Percentiles rank a stretch among this genome's conserved stretches.
Evolutionary conservation across 1,140 invertebrate genomes (phyloP).

Genomic region (Leptinotarsa lineolata): DNA sequence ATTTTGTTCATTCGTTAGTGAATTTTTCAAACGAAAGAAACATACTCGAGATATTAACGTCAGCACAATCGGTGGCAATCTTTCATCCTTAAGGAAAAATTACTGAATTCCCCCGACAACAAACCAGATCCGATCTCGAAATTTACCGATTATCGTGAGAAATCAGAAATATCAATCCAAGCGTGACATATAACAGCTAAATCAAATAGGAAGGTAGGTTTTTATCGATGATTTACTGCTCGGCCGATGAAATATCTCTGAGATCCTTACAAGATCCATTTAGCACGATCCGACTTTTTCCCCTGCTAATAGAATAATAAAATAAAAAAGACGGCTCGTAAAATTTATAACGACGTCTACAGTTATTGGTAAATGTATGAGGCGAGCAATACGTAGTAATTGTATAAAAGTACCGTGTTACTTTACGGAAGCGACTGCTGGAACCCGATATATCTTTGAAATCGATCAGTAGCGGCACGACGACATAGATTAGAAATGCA

Average conservation of each 20-base stretch:
- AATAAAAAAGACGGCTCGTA: constrained; percentile 1
- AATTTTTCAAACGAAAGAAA: not conserved
- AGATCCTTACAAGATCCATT: constrained; percentile 6
- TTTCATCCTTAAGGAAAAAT: not conserved
- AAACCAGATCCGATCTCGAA: constrained; percentile 1
- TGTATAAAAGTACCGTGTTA: constrained; percentile 5
- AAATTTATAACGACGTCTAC: constrained; percentile 3
- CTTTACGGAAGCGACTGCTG: not conserved
- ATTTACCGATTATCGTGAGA: constrained; percentile 8
- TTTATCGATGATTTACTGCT: not conserved
- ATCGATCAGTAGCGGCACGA: not conserved
- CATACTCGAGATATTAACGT: constrained; percentile 3
- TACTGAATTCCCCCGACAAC: not conserved
- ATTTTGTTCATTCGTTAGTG: no score
- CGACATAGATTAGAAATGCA: not conserved
- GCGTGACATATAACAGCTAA: constrained; percentile 1
- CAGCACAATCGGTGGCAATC: not conserved
- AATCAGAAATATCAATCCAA: constrained; percentile 5
- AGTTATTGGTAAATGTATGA: constrained; percentile 6
- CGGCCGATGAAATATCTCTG: not conserved
- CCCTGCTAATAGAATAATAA: constrained; percentile 3
- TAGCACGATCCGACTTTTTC: not conserved
- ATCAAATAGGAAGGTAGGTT: not conserved
- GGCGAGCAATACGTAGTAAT: constrained; percentile 7
- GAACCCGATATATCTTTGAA: not conserved